Evolutionary conservation across 1,140 invertebrate genomes (phyloP).

Genomic region (Elymnias hypermnestra): DNA sequence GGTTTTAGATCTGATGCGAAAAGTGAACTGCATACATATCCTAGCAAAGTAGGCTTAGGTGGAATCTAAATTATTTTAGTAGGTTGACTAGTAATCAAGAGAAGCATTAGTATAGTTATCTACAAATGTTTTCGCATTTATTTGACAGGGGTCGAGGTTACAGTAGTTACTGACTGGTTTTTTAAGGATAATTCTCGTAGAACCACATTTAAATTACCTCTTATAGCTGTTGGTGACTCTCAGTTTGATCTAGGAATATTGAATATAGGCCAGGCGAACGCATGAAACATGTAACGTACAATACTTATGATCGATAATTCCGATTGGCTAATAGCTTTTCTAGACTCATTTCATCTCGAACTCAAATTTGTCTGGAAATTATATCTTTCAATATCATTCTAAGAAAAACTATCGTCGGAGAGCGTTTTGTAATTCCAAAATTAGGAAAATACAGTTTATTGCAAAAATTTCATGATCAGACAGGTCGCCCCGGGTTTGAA

Average conservation of each 20-base stretch:
- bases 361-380: not conserved
- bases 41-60: slow-evolving; percentile 17
- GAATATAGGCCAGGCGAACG: not conserved
- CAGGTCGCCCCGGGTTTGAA: slow-evolving; percentile 26
- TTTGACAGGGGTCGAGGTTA: too few species aligned
- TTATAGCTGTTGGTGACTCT: too few species aligned
- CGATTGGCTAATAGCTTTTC: slow-evolving; percentile 24
- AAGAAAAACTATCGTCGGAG: slow-evolving; percentile 23
- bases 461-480: slow-evolving; percentile 25
- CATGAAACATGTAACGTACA: not conserved
- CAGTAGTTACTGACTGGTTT: too few species aligned
- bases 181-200: too few species aligned
- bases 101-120: too few species aligned
- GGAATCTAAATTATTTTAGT: slow-evolving; percentile 25
- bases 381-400: slow-evolving; percentile 12
- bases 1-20: too few species aligned
- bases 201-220: too few species aligned
- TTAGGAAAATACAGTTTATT: slow-evolving; percentile 31
- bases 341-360: not conserved
- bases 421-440: slow-evolving; percentile 28
- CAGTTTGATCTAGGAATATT: not conserved
- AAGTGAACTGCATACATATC: slow-evolving; percentile 24
- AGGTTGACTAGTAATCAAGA: slow-evolving; percentile 21
- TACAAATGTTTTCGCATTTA: too few species aligned
- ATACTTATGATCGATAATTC: not conserved